Evolutionary conservation across 1,140 invertebrate species (phyloP).

Genomic region (Polypedilum vanderplanki): DNA sequence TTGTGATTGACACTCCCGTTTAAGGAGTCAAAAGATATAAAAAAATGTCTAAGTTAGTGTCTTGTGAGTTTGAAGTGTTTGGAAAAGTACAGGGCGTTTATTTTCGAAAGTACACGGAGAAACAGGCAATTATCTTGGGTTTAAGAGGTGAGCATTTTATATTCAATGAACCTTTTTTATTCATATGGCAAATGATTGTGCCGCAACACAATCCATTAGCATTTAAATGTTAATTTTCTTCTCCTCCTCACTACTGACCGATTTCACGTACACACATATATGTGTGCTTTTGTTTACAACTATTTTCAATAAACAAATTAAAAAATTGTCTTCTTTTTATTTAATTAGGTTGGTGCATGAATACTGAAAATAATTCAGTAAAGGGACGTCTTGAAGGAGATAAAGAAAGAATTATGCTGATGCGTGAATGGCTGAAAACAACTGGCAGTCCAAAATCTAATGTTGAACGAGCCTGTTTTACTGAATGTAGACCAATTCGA

Average conservation of each 20-base stretch:
- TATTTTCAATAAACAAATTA: not conserved
- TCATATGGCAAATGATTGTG: not conserved
- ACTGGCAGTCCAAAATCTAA: constrained; percentile 55
- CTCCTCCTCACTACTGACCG: not conserved
- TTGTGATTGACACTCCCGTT: constrained; percentile 44
- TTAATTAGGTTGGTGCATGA: constrained; percentile 53
- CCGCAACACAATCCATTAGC: not conserved
- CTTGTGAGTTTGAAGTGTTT: constrained; percentile 50
- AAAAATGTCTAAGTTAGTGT: constrained; percentile 40
- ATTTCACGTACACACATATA: not conserved
- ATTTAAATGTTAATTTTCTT: not conserved
- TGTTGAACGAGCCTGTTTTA: constrained; percentile 55
- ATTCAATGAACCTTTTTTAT: not conserved
- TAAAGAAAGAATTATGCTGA: constrained; percentile 47
- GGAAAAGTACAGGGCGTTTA: constrained; percentile 54
- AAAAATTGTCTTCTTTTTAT: not conserved
- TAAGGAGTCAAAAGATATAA: constrained; percentile 39
- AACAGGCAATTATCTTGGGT: constrained; percentile 48
- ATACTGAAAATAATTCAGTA: constrained; percentile 56
- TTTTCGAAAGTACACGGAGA: constrained; percentile 54
- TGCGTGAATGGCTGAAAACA: constrained; percentile 56
- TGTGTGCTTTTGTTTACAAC: too few species aligned
- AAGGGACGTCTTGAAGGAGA: constrained; percentile 55
- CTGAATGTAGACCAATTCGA: constrained; percentile 34
- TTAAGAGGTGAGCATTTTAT: constrained; percentile 45